Conservation (phyloP, 2,113 vertebrate genomes). For the Nansenia antarctica region DNA sequence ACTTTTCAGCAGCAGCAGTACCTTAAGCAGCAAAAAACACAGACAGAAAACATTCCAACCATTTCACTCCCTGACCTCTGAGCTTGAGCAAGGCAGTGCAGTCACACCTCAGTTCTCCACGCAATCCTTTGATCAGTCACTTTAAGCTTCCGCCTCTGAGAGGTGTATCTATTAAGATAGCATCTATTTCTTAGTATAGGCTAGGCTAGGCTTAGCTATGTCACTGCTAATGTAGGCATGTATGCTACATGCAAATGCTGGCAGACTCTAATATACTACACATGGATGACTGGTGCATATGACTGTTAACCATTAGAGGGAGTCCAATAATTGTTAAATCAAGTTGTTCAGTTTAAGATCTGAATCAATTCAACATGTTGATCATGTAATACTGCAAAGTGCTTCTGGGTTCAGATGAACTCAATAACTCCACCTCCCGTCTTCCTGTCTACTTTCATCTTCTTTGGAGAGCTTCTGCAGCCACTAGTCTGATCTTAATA, state of each 20-base stretch:
- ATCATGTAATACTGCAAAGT: not conserved
- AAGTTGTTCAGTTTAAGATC: not conserved
- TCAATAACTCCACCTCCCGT: not conserved
- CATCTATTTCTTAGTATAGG: not conserved
- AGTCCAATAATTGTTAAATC: not conserved
- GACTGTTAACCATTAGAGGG: not conserved
- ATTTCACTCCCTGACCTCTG: slow-evolving; percentile 50
- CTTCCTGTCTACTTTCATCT: not conserved
- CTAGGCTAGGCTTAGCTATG: not conserved
- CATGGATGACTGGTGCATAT: not conserved
- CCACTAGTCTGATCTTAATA: slow-evolving; percentile 39
- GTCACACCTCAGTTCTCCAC: slow-evolving; percentile 50
- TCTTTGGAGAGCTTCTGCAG: slow-evolving; percentile 3
- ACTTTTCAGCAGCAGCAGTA: slow-evolving; percentile 54
- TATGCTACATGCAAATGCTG: not conserved
- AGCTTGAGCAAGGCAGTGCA: slow-evolving; percentile 15
- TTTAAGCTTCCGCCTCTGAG: slow-evolving; percentile 55
- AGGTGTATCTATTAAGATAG: too few species aligned
- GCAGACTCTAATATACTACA: not conserved
- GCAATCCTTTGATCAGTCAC: slow-evolving; percentile 62
- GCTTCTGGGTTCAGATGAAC: not conserved
- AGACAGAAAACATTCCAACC: slow-evolving; percentile 66
- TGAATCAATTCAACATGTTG: not conserved
- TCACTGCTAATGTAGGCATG: not conserved
- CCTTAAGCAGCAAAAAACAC: slow-evolving; percentile 55